Evolutionary conservation across 2,888 invertebrate genomes (phyloP).

Genomic region (Cosmia pyralina): DNA sequence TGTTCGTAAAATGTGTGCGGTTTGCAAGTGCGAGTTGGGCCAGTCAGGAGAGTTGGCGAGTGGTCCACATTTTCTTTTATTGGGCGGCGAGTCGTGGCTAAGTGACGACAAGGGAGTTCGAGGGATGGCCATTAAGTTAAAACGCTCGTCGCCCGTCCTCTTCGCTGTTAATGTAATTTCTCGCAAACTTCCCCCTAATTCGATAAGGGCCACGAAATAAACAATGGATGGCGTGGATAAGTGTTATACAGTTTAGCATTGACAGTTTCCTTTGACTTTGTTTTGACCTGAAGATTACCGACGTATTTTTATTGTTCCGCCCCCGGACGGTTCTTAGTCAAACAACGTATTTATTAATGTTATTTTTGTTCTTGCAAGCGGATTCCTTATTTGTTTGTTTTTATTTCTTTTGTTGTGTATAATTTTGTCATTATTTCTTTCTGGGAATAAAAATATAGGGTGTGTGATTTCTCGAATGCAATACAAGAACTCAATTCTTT

Average conservation of each 20-base stretch:
- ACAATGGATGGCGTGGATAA: slow-evolving; percentile 70
- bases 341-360: slow-evolving; percentile 17
- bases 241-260: slow-evolving; percentile 65
- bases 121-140: slow-evolving; percentile 77
- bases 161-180: slow-evolving; percentile 81
- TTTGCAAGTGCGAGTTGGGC: slow-evolving; percentile 49
- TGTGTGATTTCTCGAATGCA: background rate
- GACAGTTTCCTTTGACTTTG: slow-evolving; percentile 61
- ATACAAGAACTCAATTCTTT: background rate
- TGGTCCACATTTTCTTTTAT: slow-evolving; percentile 70
- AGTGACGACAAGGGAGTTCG: slow-evolving; percentile 76
- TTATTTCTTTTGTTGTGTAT: slow-evolving; percentile 2
- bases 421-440: background rate
- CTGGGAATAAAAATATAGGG: background rate
- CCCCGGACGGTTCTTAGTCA: slow-evolving; percentile 6
- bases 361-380: background rate
- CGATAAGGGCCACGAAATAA: slow-evolving; percentile 76
- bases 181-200: slow-evolving; percentile 78
- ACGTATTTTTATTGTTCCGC: slow-evolving; percentile 33
- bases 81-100: slow-evolving; percentile 66
- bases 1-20: slow-evolving; percentile 38
- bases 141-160: slow-evolving; percentile 75
- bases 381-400: slow-evolving; percentile 26
- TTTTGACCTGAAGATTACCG: slow-evolving; percentile 51
- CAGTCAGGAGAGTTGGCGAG: slow-evolving; percentile 24